Conservation (phyloP, 2,113 vertebrate species). For the Murina feae region DNA sequence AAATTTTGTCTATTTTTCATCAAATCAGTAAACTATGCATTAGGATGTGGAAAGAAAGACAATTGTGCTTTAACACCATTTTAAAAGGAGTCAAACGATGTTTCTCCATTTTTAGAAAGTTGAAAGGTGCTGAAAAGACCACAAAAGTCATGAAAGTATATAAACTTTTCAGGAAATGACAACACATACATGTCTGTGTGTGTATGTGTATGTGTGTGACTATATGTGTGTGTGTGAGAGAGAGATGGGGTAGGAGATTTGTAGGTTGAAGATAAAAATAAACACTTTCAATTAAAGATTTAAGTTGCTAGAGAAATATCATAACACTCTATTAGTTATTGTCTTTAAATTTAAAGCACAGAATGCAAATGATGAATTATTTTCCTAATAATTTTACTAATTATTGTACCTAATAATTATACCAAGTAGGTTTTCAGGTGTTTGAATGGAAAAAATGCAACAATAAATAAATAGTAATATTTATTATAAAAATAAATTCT, state of each 20-base stretch:
- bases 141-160: not conserved
- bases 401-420: not conserved
- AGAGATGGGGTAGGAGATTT: not conserved
- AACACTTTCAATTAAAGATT: not conserved
- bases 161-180: not conserved
- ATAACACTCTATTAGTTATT: not conserved
- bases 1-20: not conserved
- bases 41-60: not conserved
- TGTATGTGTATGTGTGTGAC: not conserved
- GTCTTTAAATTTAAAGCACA: not conserved
- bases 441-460: not conserved
- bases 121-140: not conserved
- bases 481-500: not conserved
- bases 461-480: not conserved
- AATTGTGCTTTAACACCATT: not conserved
- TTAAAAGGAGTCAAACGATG: not conserved
- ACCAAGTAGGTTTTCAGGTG: not conserved
- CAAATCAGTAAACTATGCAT: not conserved
- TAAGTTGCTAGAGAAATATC: not conserved
- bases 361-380: not conserved
- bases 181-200: not conserved
- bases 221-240: not conserved
- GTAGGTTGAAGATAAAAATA: not conserved
- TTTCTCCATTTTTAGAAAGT: not conserved
- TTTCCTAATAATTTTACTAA: not conserved